Base-by-base conservation (phyloP, 1,140 invertebrate species). In the Pseudomyrmex dendroicus region DNA sequence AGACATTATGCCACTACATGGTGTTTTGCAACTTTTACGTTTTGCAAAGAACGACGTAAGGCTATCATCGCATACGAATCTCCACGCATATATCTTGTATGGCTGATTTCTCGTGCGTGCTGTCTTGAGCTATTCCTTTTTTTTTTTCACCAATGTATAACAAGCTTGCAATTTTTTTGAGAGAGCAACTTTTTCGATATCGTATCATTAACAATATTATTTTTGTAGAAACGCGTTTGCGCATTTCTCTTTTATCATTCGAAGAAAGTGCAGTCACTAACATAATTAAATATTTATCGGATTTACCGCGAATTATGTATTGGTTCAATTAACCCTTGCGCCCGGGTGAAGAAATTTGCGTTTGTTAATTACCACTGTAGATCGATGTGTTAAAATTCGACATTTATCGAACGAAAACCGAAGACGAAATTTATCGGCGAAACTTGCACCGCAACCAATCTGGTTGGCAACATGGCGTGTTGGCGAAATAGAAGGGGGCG, bases 381-480 rank as follows among this genome's bases (percentile, higher is more conserved):
- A 86, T 86, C 64, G 70, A 59, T 82, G 82, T 83, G 80, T 88
- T 88, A 73, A 88, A 89, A 89, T 89, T 89, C 87, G 82, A 84
- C 87, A 72, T 82, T 87, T 89, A 88, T 89, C 88, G 87, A 57
- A 84, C 76, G 86, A 88, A 76, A 84, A 15, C 63, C 74, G 82
- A 82, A 86, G 84, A 76, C 63, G 84, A 70, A 89, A 89, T 89
- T 89, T 89, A 89, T 89, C 61, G 88, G 73, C 82, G 82, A 83
- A 68, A 82, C 80, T 85, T 85, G 89, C 86, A 84, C 86, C 85
- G 68, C 56, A 87, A 84, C 90, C 90, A 91, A 90, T 91, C 90
- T 89, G 83, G 86, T 88, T 91, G 89, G 91, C 91, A 94, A 94
- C 93, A 94, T 94, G 93, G 94, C 93, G 92, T 90, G 88, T 89